Evolutionary conservation across 2,113 vertebrate species (phyloP).

Genomic region (Pantherophis guttatus): DNA sequence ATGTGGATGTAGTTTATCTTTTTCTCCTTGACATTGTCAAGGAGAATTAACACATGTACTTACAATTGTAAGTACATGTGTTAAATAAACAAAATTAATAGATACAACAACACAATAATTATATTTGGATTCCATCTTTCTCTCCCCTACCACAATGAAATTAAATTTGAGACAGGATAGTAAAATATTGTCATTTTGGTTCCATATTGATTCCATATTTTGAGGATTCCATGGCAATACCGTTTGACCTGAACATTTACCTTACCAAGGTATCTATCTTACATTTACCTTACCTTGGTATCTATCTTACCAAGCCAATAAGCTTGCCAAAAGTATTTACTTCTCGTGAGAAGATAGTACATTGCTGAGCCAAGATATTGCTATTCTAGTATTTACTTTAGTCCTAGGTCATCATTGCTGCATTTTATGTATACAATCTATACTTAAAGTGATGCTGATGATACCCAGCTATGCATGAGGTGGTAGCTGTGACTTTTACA

Average conservation of each 20-base stretch:
- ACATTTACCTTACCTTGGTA: no score
- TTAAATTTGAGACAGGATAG: neutral
- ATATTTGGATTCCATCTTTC: neutral
- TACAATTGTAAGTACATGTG: neutral
- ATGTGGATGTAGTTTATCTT: neutral
- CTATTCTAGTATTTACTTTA: neutral
- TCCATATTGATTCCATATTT: neutral
- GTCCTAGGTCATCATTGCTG: neutral
- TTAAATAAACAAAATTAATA: neutral
- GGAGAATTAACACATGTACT: no score
- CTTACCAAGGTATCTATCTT: neutral
- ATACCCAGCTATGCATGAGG: neutral
- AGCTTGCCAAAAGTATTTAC: neutral
- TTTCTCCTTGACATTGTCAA: neutral
- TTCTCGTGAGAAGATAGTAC: neutral
- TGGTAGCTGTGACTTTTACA: neutral
- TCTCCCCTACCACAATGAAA: neutral
- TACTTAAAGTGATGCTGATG: neutral
- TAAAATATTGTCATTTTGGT: neutral
- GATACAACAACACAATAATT: neutral
- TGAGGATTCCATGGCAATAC: neutral
- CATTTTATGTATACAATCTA: neutral
- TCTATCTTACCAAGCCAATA: neutral
- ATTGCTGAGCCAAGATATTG: neutral
- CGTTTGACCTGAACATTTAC: neutral